Base-by-base conservation (phyloP, 2,888 invertebrate genomes). In the Plagodis pulveraria region DNA sequence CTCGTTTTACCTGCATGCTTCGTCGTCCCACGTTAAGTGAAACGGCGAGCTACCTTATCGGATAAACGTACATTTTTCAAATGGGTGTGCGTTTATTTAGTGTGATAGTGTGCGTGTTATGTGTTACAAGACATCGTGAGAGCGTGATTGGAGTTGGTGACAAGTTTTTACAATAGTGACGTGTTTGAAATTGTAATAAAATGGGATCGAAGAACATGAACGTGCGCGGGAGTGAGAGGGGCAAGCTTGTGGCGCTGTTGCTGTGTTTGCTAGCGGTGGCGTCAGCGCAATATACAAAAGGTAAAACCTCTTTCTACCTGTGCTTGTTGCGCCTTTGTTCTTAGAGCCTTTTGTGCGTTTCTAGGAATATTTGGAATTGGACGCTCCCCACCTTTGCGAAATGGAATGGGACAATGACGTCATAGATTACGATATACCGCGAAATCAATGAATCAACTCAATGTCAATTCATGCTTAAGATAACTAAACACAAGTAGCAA, bases 51-150 rank as follows among this genome's bases (percentile, higher is more conserved):
- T 84, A 77, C 83, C 80, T 85, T 89, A 87, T 89, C 86, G 89
- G 89, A 89, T 89, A 89, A 91, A 91, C 89, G 91, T 85, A 91
- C 86, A 88, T 87, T 89, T 91, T 91, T 91, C 88, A 91, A 91
- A 92, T 92, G 90, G 88, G 90, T 89, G 89, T 90, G 90, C 86
- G 87, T 88, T 89, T 83, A 76, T 84, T 83, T 85, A 81, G 73
- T 86, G 91, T 88, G 89, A 86, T 87, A 86, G 89, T 90, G 91
- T 89, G 85, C 84, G 89, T 90, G 87, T 80, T 86, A 82, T 85
- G 87, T 90, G 90, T 79, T 82, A 80, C 80, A 78, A 83, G 76
- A 87, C 88, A 80, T 74, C 79, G 83, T 84, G 83, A 85, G 84
- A 87, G 85, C 81, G 74, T 80, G 78, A 69, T 79, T 74, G 78